Evolutionary conservation across 2,888 invertebrate species (phyloP).

Genomic region (Aspidiotus rigidus): DNA sequence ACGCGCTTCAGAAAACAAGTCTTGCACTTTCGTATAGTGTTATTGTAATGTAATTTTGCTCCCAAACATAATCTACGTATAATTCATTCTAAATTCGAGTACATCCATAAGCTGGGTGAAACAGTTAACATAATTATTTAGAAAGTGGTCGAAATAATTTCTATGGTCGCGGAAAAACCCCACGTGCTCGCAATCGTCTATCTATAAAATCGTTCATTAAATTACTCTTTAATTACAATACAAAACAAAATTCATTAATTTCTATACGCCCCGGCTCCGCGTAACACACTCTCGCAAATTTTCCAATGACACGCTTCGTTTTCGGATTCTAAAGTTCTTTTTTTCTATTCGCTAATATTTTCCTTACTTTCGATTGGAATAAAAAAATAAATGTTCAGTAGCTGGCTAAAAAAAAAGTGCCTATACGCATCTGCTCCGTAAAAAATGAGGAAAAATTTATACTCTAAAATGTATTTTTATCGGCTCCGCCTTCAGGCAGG

Average conservation of each 20-base stretch:
- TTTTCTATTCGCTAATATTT: not conserved
- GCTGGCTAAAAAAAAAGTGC: not conserved
- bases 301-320: not conserved
- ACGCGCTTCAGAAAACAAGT: too few relatives aligned
- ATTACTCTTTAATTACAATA: conserved; percentile 1
- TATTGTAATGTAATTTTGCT: too few relatives aligned
- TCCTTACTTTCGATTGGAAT: not conserved
- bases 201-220: not conserved
- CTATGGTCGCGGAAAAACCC: too few relatives aligned
- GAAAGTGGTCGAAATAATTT: too few relatives aligned
- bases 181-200: too few relatives aligned
- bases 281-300: not conserved
- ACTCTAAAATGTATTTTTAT: not conserved
- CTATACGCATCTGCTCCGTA: too few relatives aligned
- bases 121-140: too few relatives aligned
- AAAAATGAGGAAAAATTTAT: too few relatives aligned
- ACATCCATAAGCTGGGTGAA: too few relatives aligned
- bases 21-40: too few relatives aligned
- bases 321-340: not conserved
- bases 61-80: too few relatives aligned
- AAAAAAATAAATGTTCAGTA: not conserved
- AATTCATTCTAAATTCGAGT: too few relatives aligned
- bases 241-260: not conserved
- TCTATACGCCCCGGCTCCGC: not conserved
- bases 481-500: conserved; percentile 1